Evolutionary conservation across 2,888 invertebrate species (phyloP).

Genomic region (Drosophila siamana): DNA sequence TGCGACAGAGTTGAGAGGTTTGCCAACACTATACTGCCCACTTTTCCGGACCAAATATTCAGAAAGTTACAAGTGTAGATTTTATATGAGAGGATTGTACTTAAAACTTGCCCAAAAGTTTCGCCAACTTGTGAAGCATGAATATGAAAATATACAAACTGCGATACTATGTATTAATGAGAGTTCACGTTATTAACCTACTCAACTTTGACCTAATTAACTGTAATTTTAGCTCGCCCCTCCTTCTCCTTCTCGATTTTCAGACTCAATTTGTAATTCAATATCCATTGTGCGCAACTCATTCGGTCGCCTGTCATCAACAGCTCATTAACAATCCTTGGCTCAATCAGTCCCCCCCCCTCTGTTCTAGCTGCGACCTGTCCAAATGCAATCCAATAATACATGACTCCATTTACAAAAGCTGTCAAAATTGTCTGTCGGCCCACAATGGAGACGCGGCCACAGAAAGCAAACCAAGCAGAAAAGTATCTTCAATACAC

Average conservation of each 20-base stretch:
- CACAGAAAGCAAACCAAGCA: constrained; percentile 61
- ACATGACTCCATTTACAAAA: constrained; percentile 44
- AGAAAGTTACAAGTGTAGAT: constrained; percentile 2
- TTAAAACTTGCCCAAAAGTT: background rate
- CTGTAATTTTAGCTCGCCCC: background rate
- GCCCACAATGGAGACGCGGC: constrained; percentile 32
- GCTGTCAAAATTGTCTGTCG: constrained; percentile 57
- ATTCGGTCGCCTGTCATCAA: constrained; percentile 35
- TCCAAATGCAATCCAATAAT: constrained; percentile 32
- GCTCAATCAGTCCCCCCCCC: background rate
- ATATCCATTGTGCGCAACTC: constrained; percentile 24
- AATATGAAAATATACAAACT: background rate
- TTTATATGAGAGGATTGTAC: background rate
- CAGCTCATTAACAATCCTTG: constrained; percentile 60
- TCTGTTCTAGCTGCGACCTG: background rate
- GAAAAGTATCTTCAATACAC: constrained; percentile 61
- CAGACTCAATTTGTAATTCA: constrained; percentile 45
- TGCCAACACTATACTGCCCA: background rate
- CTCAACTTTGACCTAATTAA: constrained; percentile 19
- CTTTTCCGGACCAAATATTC: background rate
- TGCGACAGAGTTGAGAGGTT: constrained; percentile 9
- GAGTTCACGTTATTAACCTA: background rate
- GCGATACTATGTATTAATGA: background rate
- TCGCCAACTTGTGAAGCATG: too few species aligned
- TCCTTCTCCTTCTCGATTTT: background rate